Evolutionary conservation across 2,113 vertebrate species (phyloP).

Genomic region (Plecturocebus donacophilus): DNA sequence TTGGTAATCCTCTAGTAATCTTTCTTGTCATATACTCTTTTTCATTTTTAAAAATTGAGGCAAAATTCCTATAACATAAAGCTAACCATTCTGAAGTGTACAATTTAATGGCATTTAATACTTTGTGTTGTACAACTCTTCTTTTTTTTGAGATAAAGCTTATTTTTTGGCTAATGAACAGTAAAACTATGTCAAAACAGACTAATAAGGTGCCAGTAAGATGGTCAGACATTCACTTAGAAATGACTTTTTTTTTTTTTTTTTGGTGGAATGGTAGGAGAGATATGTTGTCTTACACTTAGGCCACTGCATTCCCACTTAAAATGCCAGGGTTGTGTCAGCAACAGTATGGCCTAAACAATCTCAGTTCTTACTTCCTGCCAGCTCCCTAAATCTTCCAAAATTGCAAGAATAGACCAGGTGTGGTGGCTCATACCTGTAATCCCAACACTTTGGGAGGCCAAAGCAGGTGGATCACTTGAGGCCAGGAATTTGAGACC

Average conservation of each 20-base stretch:
- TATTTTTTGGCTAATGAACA: neutral
- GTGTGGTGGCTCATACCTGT: too few species aligned
- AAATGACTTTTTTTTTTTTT: neutral
- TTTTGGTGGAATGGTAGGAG: neutral
- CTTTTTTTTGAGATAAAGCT: neutral
- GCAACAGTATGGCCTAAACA: neutral
- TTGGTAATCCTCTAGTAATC: neutral
- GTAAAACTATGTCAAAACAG: neutral
- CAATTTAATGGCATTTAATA: neutral
- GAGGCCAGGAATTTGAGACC: too few species aligned
- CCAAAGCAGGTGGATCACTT: too few species aligned
- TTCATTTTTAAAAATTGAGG: constrained; percentile 2
- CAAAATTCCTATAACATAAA: neutral
- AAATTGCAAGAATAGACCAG: neutral
- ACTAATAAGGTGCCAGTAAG: neutral
- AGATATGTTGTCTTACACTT: neutral
- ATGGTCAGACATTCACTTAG: neutral
- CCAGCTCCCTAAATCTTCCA: neutral
- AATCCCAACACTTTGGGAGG: too few species aligned
- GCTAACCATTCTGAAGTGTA: neutral
- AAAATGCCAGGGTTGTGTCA: neutral
- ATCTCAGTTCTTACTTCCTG: neutral
- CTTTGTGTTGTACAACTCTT: neutral
- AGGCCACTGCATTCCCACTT: neutral
- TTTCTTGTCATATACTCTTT: neutral